A percentile compares a stretch with the other conserved stretches of the same genome.
phyloP scores from a whole-genome alignment of 2,888 invertebrate species.

The Apodemia mormo region DNA sequence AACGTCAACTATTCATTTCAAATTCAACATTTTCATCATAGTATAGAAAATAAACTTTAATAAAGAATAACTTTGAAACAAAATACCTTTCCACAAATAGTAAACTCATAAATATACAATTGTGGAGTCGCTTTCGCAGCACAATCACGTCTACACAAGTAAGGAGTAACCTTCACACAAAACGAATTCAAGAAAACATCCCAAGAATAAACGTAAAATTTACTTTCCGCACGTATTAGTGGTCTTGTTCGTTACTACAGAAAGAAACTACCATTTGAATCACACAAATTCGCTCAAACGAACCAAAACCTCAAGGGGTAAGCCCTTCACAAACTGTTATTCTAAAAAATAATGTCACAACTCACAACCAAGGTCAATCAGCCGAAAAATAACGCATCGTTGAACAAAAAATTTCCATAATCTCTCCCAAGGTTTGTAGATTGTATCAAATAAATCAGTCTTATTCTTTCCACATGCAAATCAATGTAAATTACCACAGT shows the following conservation, averaged over 20 bases:
- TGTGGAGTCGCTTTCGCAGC: slow-evolving; percentile 67
- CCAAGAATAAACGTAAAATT: slow-evolving; percentile 56
- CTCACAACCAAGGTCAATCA: slow-evolving; percentile 27
- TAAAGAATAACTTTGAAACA: slow-evolving; percentile 47
- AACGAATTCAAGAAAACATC: slow-evolving; percentile 62
- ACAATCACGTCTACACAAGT: slow-evolving; percentile 66
- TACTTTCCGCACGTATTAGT: slow-evolving; percentile 75
- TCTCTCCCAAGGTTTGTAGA: slow-evolving; percentile 31
- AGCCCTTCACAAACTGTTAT: slow-evolving; percentile 58
- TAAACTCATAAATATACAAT: slow-evolving; percentile 80
- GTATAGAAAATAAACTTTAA: slow-evolving; percentile 44
- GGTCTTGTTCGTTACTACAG: slow-evolving; percentile 68
- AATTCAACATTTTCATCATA: background rate
- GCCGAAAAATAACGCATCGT: slow-evolving; percentile 29
- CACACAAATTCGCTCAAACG: slow-evolving; percentile 70
- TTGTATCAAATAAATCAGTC: slow-evolving; percentile 40
- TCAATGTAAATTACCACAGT: slow-evolving; percentile 67
- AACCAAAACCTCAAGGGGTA: slow-evolving; percentile 65
- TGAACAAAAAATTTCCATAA: slow-evolving; percentile 24
- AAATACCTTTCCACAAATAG: slow-evolving; percentile 58
- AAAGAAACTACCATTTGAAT: slow-evolving; percentile 75
- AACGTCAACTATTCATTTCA: background rate
- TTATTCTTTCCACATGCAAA: slow-evolving; percentile 65
- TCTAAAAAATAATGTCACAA: slow-evolving; percentile 34
- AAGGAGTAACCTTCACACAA: slow-evolving; percentile 53